These are phyloP conservation scores for Apamea anceps DNA, from an alignment of 2,888 invertebrate species.

Conservation along the genomic window DNA sequence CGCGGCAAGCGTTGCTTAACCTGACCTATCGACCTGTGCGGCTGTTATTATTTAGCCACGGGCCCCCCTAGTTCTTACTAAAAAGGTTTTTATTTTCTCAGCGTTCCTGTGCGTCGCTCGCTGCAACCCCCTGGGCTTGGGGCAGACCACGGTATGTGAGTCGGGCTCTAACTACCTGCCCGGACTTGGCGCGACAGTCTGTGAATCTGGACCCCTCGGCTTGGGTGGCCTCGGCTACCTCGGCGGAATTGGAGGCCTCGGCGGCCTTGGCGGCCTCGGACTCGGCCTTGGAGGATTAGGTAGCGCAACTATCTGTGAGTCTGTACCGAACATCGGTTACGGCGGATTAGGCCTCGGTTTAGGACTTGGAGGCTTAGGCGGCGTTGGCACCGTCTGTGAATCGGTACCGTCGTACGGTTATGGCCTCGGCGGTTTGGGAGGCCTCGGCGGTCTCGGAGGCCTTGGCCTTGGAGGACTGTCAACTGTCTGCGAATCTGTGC, in stretches of 20 bases:
- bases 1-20: too few relatives aligned
- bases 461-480: constrained; percentile 40
- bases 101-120: constrained; percentile 74
- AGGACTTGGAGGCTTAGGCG: constrained; percentile 38
- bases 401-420: constrained; percentile 12
- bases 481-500: constrained; percentile 47
- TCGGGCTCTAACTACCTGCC: constrained; percentile 63
- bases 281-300: constrained; percentile 32
- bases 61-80: too few relatives aligned
- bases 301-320: constrained; percentile 46
- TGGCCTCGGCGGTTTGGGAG: constrained; percentile 38
- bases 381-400: constrained; percentile 4
- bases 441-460: constrained; percentile 36
- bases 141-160: constrained; percentile 73
- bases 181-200: constrained; percentile 56
- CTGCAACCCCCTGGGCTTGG: constrained; percentile 75
- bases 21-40: too few relatives aligned
- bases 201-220: constrained; percentile 52
- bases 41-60: too few relatives aligned
- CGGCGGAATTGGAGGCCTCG: constrained; percentile 47
- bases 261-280: constrained; percentile 33
- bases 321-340: constrained; percentile 33
- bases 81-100: constrained; percentile 39
- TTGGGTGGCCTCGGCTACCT: constrained; percentile 53
- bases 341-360: constrained; percentile 36